Percentiles rank a stretch among this genome's conserved stretches.
These are phyloP conservation scores for Oxyruncus cristatus DNA, from an alignment of 2,113 vertebrate species.

Conservation along the genomic window DNA sequence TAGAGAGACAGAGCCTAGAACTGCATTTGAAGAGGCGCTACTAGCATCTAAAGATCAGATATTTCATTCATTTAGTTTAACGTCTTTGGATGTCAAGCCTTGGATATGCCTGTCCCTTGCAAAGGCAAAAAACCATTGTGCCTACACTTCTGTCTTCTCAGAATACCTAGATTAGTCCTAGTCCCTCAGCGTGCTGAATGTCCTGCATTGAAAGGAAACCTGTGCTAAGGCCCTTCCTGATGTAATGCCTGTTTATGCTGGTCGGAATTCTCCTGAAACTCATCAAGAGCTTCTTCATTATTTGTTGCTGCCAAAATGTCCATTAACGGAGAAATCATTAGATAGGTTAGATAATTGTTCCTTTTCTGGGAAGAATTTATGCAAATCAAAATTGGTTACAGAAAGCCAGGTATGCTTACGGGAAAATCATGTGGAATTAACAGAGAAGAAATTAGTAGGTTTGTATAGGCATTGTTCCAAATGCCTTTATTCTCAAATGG, in stretches of 20 bases:
- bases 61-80: not conserved
- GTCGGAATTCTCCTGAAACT: not conserved
- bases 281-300: not conserved
- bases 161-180: not conserved
- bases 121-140: not conserved
- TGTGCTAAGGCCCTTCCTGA: not conserved
- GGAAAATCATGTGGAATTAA: not conserved
- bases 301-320: not conserved
- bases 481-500: not conserved
- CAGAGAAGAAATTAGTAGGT: not conserved
- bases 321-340: constrained; percentile 12
- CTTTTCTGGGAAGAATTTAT: constrained; percentile 34
- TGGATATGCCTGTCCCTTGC: not conserved
- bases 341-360: not conserved
- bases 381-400: not conserved
- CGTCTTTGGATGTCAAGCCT: not conserved
- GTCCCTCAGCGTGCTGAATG: not conserved
- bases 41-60: not conserved
- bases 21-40: not conserved
- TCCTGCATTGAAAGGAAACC: not conserved
- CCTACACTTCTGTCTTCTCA: not conserved
- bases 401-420: not conserved
- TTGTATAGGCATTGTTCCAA: not conserved
- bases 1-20: not conserved
- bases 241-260: not conserved